A percentile compares a stretch with the other conserved stretches of the same genome.
Conservation (phyloP, 2,797 vertebrate species). For the Apogon talboti region DNA sequence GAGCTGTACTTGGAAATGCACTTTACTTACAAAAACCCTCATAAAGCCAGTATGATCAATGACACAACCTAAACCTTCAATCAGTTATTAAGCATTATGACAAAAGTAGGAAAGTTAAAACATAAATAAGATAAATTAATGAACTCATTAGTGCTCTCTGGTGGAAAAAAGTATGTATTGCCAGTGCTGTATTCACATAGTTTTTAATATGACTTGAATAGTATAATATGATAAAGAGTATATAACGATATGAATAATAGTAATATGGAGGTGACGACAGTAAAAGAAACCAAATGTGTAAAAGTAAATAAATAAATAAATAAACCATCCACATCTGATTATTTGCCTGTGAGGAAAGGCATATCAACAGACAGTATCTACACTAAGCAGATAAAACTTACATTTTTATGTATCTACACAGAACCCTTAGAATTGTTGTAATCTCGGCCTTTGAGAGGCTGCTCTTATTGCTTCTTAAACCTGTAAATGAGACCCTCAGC, state of each 20-base stretch:
- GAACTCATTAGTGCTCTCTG: slow-evolving; percentile 4
- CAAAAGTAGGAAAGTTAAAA: not conserved
- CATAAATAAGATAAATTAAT: not conserved
- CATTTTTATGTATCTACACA: slow-evolving; percentile 7
- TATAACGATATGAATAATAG: too few species aligned
- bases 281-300: too few species aligned
- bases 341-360: too few species aligned
- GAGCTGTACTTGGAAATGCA: slow-evolving; percentile 28
- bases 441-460: slow-evolving; percentile 12
- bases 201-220: not conserved
- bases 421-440: slow-evolving; percentile 11
- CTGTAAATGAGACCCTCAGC: slow-evolving; percentile 24
- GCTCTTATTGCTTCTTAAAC: slow-evolving; percentile 27
- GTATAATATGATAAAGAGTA: too few species aligned
- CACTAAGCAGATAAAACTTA: too few species aligned
- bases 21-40: slow-evolving; percentile 6
- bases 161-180: not conserved
- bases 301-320: too few species aligned
- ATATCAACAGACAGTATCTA: too few species aligned
- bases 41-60: too few species aligned
- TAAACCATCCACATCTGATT: too few species aligned
- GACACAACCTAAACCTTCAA: too few species aligned
- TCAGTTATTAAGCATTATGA: too few species aligned
- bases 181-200: not conserved
- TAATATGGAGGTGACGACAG: too few species aligned